phyloP scores from a whole-genome alignment of 2,888 invertebrate genomes.

The Tuberolachnus salignus region DNA sequence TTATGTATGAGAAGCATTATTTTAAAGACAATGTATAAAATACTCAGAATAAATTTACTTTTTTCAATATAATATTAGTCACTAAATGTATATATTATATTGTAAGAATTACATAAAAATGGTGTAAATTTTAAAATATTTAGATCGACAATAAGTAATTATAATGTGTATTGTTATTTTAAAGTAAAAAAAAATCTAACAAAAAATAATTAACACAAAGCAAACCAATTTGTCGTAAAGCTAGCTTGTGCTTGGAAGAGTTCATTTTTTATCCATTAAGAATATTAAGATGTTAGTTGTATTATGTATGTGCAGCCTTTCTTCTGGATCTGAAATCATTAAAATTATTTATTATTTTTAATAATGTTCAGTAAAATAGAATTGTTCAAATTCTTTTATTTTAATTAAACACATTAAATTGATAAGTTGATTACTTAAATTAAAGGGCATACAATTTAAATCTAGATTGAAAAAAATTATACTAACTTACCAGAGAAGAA shows the following conservation, averaged over 20 bases:
- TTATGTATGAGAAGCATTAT: too few species aligned
- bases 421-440: too few species aligned
- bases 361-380: not conserved
- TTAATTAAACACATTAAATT: too few species aligned
- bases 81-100: constrained; percentile 13
- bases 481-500: constrained; percentile 35
- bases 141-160: constrained; percentile 14
- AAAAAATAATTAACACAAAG: constrained; percentile 29
- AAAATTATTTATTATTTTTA: not conserved
- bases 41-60: not conserved
- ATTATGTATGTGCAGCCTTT: constrained; percentile 50
- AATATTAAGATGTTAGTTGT: constrained; percentile 49
- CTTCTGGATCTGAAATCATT: constrained; percentile 38
- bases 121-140: constrained; percentile 31
- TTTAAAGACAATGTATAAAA: too few species aligned
- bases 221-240: constrained; percentile 1
- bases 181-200: constrained; percentile 46
- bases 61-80: not conserved
- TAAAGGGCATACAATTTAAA: too few species aligned
- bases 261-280: constrained; percentile 34
- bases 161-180: constrained; percentile 40
- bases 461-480: too few species aligned
- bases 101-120: constrained; percentile 4
- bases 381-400: too few species aligned
- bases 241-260: not conserved